Conservation (phyloP, 2,888 invertebrate species). For the Sinotaia quadrata region DNA sequence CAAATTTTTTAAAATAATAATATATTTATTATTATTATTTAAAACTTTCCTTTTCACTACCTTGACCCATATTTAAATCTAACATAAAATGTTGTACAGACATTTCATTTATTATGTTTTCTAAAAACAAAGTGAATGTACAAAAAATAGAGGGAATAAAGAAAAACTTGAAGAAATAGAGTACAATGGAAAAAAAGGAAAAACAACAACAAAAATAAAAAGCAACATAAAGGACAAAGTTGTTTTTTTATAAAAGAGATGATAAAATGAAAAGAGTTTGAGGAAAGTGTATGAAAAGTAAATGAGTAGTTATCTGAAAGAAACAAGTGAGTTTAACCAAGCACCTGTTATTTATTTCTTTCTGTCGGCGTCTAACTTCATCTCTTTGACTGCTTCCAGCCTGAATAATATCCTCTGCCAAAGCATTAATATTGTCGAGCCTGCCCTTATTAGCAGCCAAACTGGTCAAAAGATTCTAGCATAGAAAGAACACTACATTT, state of each 20-base stretch:
- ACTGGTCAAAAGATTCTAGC: constrained; percentile 88
- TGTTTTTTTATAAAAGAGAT: too few species aligned
- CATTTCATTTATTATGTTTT: too few species aligned
- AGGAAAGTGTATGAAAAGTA: too few species aligned
- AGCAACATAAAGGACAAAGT: too few species aligned
- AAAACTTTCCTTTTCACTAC: too few species aligned
- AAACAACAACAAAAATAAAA: constrained; percentile 1
- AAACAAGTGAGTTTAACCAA: constrained; percentile 22
- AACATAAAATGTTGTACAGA: too few species aligned
- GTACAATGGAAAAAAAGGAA: background rate
- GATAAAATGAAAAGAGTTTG: too few species aligned
- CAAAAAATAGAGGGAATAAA: too few species aligned
- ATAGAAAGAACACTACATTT: background rate
- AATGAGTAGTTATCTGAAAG: background rate
- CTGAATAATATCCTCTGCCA: constrained; percentile 86
- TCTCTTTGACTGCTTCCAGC: constrained; percentile 90
- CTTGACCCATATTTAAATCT: too few species aligned
- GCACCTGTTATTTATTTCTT: constrained; percentile 85
- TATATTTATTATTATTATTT: too few species aligned
- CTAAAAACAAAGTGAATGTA: too few species aligned
- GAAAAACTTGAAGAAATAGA: background rate
- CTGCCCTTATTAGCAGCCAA: constrained; percentile 93
- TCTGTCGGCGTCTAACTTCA: constrained; percentile 82
- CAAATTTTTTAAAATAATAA: too few species aligned
- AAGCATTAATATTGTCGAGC: constrained; percentile 88